Conservation (phyloP, 2,888 invertebrate genomes). For the Eudasyphora cyanicolor region DNA sequence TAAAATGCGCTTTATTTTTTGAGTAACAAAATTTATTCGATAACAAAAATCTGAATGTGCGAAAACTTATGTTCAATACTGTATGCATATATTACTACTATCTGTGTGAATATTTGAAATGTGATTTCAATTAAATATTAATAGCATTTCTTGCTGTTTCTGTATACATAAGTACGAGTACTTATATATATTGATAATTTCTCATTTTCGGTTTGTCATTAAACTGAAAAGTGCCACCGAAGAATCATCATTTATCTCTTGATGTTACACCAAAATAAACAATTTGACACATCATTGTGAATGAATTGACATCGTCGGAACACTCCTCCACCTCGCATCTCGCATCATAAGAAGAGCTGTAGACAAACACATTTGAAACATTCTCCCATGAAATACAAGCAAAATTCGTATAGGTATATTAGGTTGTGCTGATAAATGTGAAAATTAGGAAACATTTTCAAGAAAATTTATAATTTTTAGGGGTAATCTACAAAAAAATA, state of each 20-base stretch:
- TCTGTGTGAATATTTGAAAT: neutral
- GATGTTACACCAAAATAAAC: constrained; percentile 29
- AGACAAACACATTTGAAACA: too few relatives aligned
- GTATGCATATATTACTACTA: neutral
- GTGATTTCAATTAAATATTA: constrained; percentile 35
- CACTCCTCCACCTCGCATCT: neutral
- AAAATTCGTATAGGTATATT: neutral
- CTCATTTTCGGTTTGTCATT: constrained; percentile 11
- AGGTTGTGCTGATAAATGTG: too few relatives aligned
- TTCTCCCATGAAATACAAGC: neutral
- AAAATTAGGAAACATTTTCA: too few relatives aligned
- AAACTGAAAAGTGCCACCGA: neutral
- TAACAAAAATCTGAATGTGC: too few relatives aligned
- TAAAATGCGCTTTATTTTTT: too few relatives aligned
- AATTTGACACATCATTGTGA: constrained; percentile 26
- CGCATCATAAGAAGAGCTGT: too few relatives aligned
- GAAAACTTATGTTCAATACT: neutral
- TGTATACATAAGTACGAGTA: neutral
- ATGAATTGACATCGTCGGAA: constrained; percentile 12
- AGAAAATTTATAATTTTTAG: too few relatives aligned
- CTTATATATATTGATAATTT: neutral
- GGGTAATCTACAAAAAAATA: too few relatives aligned
- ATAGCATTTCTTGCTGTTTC: neutral
- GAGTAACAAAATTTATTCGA: too few relatives aligned
- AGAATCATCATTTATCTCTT: constrained; percentile 27